Conservation (phyloP, 30 jellyfish, hydroid and myxozoan genomes). For the Pelagia noctiluca region DNA sequence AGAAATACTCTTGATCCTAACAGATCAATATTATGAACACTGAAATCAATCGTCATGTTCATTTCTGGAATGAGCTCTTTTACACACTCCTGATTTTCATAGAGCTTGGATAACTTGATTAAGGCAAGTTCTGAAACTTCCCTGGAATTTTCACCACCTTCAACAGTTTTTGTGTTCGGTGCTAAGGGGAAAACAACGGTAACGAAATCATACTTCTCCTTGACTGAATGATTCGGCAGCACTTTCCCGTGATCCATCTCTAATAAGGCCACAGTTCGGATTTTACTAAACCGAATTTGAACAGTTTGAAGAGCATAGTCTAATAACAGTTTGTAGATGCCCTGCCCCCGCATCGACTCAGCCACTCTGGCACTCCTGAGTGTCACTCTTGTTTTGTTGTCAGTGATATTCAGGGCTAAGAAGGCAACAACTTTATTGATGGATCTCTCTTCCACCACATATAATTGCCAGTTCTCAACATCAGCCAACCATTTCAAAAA, state of each 20-base stretch:
- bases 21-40: not conserved
- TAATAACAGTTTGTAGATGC: not conserved
- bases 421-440: not conserved
- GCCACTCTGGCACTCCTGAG: not conserved
- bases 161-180: no score
- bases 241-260: not conserved
- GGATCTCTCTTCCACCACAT: not conserved
- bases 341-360: not conserved
- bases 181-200: not conserved
- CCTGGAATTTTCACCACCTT: not conserved
- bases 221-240: not conserved
- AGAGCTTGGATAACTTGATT: not conserved
- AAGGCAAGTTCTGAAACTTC: not conserved
- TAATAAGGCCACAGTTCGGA: not conserved
- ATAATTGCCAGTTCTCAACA: not conserved
- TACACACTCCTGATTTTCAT: not conserved
- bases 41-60: not conserved
- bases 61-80: not conserved
- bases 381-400: not conserved
- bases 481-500: not conserved
- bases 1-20: not conserved
- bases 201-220: not conserved
- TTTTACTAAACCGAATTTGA: not conserved
- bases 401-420: not conserved
- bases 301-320: not conserved